Conservation (phyloP, 1,140 invertebrate species). For the Amyelois transitella region DNA sequence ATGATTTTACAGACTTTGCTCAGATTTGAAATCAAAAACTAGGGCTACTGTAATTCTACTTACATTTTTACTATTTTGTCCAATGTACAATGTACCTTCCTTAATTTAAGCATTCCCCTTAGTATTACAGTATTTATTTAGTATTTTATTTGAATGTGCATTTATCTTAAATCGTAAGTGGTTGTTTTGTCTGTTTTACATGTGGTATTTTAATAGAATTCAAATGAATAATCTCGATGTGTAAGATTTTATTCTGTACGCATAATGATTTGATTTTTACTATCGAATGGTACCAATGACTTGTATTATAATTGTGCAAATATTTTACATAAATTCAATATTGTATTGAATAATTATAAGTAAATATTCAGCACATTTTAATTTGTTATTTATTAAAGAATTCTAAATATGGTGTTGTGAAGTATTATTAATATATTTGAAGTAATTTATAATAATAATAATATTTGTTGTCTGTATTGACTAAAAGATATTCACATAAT, state of each 20-base stretch:
- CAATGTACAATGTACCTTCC: neutral
- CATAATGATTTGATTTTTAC: neutral
- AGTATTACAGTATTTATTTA: neutral
- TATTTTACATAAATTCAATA: too few species aligned
- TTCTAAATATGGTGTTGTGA: neutral
- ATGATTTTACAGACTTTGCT: too few species aligned
- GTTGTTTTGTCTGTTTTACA: too few species aligned
- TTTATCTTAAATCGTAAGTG: too few species aligned
- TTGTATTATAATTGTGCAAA: neutral
- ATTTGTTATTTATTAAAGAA: neutral
- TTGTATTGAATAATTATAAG: neutral
- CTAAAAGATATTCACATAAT: neutral
- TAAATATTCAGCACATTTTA: neutral
- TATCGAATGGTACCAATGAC: neutral
- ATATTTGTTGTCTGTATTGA: neutral
- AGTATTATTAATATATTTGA: neutral
- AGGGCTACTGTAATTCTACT: too few species aligned
- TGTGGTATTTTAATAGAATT: too few species aligned
- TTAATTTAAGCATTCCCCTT: neutral
- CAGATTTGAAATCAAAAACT: too few species aligned
- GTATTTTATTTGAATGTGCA: too few species aligned
- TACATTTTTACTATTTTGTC: too few species aligned
- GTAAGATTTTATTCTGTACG: neutral
- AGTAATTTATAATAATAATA: conserved; percentile 1
- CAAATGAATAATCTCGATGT: neutral